These are phyloP conservation scores for Hycleus cichorii DNA, from an alignment of 1,140 invertebrate species.

Conservation along the genomic window DNA sequence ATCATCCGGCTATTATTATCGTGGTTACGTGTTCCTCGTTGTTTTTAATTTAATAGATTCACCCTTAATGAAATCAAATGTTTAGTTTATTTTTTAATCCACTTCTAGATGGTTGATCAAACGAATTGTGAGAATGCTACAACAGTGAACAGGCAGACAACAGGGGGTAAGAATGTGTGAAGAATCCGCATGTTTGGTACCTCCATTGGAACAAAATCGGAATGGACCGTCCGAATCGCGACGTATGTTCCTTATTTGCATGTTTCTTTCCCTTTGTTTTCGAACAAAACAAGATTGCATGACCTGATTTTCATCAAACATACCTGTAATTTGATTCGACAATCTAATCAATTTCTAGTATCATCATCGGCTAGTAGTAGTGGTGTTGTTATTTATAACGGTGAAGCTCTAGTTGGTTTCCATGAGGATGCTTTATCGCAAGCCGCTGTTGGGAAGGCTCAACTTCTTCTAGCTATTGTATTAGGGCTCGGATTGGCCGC, in stretches of 20 bases:
- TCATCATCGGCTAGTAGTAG: conserved; percentile 13
- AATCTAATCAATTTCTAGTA: conserved; percentile 14
- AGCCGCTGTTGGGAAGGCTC: conserved; percentile 66
- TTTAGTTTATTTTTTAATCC: neutral
- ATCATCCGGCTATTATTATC: no score
- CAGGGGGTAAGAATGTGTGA: conserved; percentile 35
- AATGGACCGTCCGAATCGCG: conserved; percentile 29
- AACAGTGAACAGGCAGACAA: conserved; percentile 9
- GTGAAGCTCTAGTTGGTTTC: conserved; percentile 55
- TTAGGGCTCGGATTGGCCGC: conserved; percentile 65
- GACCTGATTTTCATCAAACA: no score
- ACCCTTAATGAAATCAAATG: neutral
- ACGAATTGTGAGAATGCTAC: neutral
- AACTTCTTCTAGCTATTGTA: conserved; percentile 55
- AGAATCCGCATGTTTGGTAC: conserved; percentile 37
- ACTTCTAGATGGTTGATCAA: conserved; percentile 7
- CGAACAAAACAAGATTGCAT: neutral
- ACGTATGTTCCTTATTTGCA: conserved; percentile 18
- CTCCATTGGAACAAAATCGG: conserved; percentile 31
- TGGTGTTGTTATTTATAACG: conserved; percentile 17
- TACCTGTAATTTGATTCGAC: no score
- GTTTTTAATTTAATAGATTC: no score
- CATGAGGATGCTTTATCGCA: conserved; percentile 64
- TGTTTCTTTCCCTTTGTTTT: neutral
- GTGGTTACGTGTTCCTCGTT: no score